Percentiles rank a stretch among this genome's conserved stretches.
Evolutionary conservation across 1,140 invertebrate species (phyloP).

Genomic region (Ostrea edulis): DNA sequence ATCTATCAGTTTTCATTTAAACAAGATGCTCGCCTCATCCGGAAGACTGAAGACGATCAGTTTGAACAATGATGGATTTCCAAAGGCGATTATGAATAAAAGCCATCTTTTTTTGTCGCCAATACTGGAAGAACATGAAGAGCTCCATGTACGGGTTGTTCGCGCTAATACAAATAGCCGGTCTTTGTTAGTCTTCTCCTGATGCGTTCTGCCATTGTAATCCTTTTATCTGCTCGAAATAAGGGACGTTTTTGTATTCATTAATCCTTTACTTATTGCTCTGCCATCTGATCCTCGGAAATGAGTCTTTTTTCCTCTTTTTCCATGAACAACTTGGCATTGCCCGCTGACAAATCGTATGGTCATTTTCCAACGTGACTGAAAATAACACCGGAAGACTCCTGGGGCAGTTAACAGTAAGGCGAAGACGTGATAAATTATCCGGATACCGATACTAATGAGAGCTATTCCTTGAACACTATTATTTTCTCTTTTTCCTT

Average conservation of each 20-base stretch:
- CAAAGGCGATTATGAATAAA: slow-evolving; percentile 37
- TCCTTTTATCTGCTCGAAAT: slow-evolving; percentile 36
- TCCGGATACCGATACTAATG: slow-evolving; percentile 16
- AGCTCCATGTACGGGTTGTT: slow-evolving; percentile 28
- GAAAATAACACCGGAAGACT: slow-evolving; percentile 13
- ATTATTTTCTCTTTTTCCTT: neutral
- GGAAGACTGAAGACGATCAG: slow-evolving; percentile 30
- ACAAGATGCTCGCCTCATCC: slow-evolving; percentile 35
- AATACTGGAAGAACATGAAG: slow-evolving; percentile 32
- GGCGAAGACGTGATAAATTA: slow-evolving; percentile 30
- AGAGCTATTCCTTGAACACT: neutral
- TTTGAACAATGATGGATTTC: slow-evolving; percentile 24
- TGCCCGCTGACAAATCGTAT: slow-evolving; percentile 27
- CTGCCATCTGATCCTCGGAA: slow-evolving; percentile 35
- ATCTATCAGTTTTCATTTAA: slow-evolving; percentile 38
- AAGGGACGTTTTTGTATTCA: slow-evolving; percentile 35
- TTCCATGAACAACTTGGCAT: neutral
- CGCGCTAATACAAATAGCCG: slow-evolving; percentile 30
- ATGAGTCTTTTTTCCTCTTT: slow-evolving; percentile 25
- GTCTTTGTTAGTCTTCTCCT: slow-evolving; percentile 11
- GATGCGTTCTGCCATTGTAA: slow-evolving; percentile 38
- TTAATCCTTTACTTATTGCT: slow-evolving; percentile 38
- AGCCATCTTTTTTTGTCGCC: slow-evolving; percentile 31
- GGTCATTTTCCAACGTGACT: slow-evolving; percentile 12
- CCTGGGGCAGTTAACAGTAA: slow-evolving; percentile 26